phyloP scores from a whole-genome alignment of 2,113 vertebrate genomes.

The Crotalus viridis region DNA sequence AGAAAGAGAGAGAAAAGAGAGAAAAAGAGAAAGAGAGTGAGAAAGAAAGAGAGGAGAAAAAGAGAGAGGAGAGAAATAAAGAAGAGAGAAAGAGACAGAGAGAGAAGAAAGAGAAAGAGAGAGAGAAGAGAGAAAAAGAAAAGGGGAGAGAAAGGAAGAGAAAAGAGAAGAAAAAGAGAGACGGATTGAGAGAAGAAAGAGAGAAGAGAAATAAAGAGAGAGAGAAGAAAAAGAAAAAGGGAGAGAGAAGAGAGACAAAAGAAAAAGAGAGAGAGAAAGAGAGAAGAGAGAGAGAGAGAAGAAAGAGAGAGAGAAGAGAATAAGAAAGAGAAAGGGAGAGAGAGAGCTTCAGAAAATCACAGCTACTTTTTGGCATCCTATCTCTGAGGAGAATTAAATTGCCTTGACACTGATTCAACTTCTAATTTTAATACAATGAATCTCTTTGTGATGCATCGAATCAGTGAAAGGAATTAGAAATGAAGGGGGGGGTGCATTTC shows the following conservation, averaged over 20 bases:
- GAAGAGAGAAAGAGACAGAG: rapidly evolving
- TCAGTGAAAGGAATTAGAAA: conserved; percentile 18
- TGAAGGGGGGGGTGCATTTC: not conserved
- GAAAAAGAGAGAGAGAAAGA: no score
- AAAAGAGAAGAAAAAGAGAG: no score
- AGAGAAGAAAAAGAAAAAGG: no score
- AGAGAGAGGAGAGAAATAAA: no score
- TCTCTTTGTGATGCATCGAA: conserved; percentile 2
- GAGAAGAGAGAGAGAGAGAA: not conserved
- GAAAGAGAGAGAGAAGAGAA: not conserved
- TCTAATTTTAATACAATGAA: conserved; percentile 29
- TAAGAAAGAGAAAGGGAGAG: not conserved
- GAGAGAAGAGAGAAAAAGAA: no score
- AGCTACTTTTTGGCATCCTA: not conserved
- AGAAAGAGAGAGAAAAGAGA: no score
- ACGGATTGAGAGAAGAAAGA: no score
- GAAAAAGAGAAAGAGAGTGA: no score
- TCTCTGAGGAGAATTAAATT: conserved; percentile 11
- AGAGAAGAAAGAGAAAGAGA: no score
- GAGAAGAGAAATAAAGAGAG: no score
- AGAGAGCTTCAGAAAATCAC: not conserved
- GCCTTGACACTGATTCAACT: conserved; percentile 18
- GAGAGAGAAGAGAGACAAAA: no score
- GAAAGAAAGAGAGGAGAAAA: not conserved
- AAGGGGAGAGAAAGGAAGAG: no score